phyloP scores from a whole-genome alignment of 2,797 vertebrate genomes.

The Leuciscus waleckii region DNA sequence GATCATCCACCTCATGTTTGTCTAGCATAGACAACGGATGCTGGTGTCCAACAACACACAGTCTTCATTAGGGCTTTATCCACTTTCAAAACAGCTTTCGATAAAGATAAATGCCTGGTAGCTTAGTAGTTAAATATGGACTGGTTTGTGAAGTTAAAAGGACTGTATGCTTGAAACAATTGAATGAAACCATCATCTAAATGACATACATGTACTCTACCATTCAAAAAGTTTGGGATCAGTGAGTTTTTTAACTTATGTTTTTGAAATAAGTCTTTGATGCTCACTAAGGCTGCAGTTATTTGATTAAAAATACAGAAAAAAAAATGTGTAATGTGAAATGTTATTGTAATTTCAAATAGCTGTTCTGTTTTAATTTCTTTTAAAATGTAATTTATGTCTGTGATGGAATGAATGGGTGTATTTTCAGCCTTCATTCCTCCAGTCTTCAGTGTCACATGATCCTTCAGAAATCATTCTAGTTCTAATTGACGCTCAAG shows the following conservation, averaged over 20 bases:
- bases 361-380: too few relatives aligned
- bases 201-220: not conserved
- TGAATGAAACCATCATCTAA: not conserved
- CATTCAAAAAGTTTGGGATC: not conserved
- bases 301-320: not conserved
- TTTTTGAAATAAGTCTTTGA: not conserved
- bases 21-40: slow-evolving; percentile 70
- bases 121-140: slow-evolving; percentile 7
- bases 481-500: not conserved
- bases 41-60: slow-evolving; percentile 67
- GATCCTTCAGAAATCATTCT: not conserved
- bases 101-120: not conserved
- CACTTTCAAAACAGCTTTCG: slow-evolving; percentile 69
- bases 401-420: not conserved
- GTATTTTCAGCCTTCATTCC: not conserved
- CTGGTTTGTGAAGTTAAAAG: not conserved
- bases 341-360: too few relatives aligned
- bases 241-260: not conserved
- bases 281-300: not conserved
- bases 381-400: not conserved
- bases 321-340: not conserved
- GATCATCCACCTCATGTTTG: slow-evolving; percentile 76
- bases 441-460: not conserved
- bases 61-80: slow-evolving; percentile 73
- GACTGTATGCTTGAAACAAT: not conserved